phyloP scores from a whole-genome alignment of 2,888 invertebrate species.

The Phortica magna region DNA sequence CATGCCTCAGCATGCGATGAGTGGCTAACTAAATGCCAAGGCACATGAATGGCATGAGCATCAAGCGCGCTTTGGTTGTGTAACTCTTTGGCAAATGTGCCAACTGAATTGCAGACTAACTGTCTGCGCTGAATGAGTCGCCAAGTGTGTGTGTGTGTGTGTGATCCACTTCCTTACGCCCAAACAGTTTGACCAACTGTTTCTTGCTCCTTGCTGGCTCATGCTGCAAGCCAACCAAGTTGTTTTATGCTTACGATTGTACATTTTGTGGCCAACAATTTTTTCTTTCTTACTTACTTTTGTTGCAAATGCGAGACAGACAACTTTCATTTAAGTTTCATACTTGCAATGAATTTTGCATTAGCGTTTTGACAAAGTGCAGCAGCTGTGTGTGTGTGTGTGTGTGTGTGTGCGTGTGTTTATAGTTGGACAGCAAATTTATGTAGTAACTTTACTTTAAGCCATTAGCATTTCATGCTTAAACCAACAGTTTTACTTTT shows the following conservation, averaged over 20 bases:
- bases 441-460: too few relatives aligned
- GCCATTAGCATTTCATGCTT: too few relatives aligned
- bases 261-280: conserved; percentile 20
- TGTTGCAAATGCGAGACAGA: conserved; percentile 52
- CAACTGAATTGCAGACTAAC: too few relatives aligned
- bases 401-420: neutral
- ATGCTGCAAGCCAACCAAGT: neutral
- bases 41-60: too few relatives aligned
- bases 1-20: neutral
- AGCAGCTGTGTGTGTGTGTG: conserved; percentile 55
- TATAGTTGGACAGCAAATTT: neutral
- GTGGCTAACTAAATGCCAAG: neutral
- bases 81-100: too few relatives aligned
- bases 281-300: neutral
- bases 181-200: neutral
- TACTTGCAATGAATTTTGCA: conserved; percentile 65
- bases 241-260: neutral
- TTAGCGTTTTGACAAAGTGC: conserved; percentile 72
- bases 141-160: neutral
- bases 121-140: neutral
- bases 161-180: neutral
- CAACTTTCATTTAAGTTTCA: conserved; percentile 53
- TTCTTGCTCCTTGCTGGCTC: conserved; percentile 13
- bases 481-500: too few relatives aligned
- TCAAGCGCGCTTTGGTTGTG: too few relatives aligned